Percentiles rank a stretch among this genome's conserved stretches.
Evolutionary conservation across 1,140 invertebrate species (phyloP).

Genomic region (Varroa destructor): DNA sequence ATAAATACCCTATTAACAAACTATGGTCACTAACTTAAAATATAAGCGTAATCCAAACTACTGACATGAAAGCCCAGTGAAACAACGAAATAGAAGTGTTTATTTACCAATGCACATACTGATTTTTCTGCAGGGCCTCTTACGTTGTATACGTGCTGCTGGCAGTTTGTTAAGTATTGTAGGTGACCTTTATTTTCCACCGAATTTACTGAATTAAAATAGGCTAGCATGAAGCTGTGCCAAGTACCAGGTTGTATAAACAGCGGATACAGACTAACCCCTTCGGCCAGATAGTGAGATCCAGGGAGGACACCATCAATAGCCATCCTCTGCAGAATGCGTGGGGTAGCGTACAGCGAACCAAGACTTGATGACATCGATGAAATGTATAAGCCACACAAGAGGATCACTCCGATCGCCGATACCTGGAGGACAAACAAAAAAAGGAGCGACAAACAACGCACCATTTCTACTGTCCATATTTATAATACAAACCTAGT

Average conservation of each 20-base stretch:
- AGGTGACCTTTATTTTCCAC: no score
- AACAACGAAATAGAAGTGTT: no score
- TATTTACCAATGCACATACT: no score
- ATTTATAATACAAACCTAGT: slow-evolving; percentile 2
- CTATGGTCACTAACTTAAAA: no score
- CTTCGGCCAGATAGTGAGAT: slow-evolving; percentile 66
- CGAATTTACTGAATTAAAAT: background rate
- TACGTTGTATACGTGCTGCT: no score
- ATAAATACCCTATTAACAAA: no score
- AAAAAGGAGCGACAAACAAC: background rate
- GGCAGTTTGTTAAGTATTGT: no score
- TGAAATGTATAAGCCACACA: slow-evolving; percentile 82
- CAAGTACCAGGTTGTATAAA: background rate
- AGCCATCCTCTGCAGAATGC: slow-evolving; percentile 84
- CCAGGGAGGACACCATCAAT: slow-evolving; percentile 87
- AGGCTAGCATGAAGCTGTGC: background rate
- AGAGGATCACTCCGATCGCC: slow-evolving; percentile 54
- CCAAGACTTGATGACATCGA: slow-evolving; percentile 87
- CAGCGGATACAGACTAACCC: slow-evolving; percentile 50
- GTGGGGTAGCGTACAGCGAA: slow-evolving; percentile 82
- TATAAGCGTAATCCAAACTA: no score
- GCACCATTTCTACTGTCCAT: background rate
- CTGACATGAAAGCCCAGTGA: no score
- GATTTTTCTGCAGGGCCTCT: no score
- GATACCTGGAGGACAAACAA: slow-evolving; percentile 40